phyloP scores from a whole-genome alignment of 2,888 invertebrate species.

The Rotaria macrura region DNA sequence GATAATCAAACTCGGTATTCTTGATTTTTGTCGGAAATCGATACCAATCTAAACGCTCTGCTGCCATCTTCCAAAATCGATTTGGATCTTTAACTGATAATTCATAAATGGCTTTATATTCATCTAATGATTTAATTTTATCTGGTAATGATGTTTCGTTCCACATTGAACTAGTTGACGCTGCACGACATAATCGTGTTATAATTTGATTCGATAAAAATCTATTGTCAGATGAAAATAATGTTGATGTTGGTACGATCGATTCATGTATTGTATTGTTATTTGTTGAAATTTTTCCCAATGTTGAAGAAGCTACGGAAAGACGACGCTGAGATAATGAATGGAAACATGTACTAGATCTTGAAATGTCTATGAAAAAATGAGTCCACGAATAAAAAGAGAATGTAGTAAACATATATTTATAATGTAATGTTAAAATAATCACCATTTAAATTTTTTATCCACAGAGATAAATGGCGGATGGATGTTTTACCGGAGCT shows the following conservation, averaged over 20 bases:
- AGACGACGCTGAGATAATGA: background rate
- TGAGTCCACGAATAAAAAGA: background rate
- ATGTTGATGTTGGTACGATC: background rate
- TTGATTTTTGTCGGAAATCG: conserved; percentile 16
- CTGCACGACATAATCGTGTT: background rate
- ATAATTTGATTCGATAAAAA: background rate
- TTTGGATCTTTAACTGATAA: conserved; percentile 20
- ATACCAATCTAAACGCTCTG: conserved; percentile 19
- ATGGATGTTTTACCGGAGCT: background rate
- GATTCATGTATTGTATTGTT: background rate
- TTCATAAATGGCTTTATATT: background rate
- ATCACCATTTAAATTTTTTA: background rate
- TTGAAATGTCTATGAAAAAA: background rate
- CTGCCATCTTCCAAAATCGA: conserved; percentile 1
- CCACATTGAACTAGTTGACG: background rate
- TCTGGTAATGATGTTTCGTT: background rate
- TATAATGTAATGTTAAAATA: background rate
- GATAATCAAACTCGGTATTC: conserved; percentile 18
- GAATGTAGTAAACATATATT: background rate
- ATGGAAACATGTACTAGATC: background rate
- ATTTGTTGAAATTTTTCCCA: background rate
- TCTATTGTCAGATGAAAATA: background rate
- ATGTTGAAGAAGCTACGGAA: background rate
- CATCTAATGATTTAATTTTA: background rate
- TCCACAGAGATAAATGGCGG: background rate